phyloP scores from a whole-genome alignment of 2,888 invertebrate species.

The Troglohyphantes excavatus region DNA sequence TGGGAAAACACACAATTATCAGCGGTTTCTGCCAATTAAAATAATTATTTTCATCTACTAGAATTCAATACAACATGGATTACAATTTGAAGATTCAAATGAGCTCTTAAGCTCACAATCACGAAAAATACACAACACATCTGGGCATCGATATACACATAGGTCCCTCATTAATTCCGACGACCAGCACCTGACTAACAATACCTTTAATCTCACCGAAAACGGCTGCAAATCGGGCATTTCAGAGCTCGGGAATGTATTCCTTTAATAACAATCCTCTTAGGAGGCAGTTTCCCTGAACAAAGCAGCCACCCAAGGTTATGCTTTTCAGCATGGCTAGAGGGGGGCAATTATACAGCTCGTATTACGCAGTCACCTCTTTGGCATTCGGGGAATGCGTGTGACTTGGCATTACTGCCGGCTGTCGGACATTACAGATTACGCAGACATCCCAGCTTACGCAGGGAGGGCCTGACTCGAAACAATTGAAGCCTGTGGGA shows the following conservation, averaged over 20 bases:
- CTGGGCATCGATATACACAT: no score
- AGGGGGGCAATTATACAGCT: slow-evolving; percentile 53
- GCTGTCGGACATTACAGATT: slow-evolving; percentile 9
- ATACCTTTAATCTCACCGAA: neutral
- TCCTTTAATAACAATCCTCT: slow-evolving; percentile 16
- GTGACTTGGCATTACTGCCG: neutral
- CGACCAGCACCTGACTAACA: no score
- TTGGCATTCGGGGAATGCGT: slow-evolving; percentile 50
- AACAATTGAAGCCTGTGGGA: slow-evolving; percentile 74
- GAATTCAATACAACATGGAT: no score
- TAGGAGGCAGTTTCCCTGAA: neutral
- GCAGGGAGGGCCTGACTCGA: slow-evolving; percentile 1
- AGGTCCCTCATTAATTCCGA: no score
- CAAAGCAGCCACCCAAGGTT: slow-evolving; percentile 16
- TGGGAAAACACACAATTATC: no score
- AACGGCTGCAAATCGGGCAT: no score
- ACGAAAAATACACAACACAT: no score
- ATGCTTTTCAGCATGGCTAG: neutral
- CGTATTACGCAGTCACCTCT: slow-evolving; percentile 43
- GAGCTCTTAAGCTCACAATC: no score
- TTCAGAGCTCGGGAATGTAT: neutral
- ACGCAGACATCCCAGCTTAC: slow-evolving; percentile 40
- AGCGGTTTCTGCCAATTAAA: no score
- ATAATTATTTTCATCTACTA: no score
- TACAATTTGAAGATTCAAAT: no score